phyloP scores from a whole-genome alignment of 2,113 vertebrate species.

The Cygnus buccinator region DNA sequence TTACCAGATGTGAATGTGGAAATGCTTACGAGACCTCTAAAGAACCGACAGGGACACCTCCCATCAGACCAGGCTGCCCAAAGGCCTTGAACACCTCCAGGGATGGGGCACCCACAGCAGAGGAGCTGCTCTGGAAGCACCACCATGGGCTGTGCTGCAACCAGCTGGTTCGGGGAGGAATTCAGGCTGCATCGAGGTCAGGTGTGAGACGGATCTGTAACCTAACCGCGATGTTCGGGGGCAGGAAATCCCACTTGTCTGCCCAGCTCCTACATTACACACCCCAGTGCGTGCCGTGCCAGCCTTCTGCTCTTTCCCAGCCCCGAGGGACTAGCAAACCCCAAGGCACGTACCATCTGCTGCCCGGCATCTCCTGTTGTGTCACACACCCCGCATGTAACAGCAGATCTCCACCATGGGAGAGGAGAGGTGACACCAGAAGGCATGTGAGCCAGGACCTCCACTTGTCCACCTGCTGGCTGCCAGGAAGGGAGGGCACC shows the following conservation, averaged over 20 bases:
- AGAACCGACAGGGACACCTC: neutral
- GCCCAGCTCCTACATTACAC: neutral
- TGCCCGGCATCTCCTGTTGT: neutral
- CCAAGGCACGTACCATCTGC: neutral
- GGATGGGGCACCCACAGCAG: too few relatives aligned
- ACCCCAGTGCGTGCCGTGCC: neutral
- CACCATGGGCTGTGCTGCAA: rapidly evolving
- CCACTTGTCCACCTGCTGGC: neutral
- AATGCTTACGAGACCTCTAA: neutral
- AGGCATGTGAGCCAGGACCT: neutral
- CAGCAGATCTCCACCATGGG: neutral
- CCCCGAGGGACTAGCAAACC: neutral
- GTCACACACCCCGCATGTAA: neutral
- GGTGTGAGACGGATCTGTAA: neutral
- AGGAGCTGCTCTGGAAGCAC: too few relatives aligned
- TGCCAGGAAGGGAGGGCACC: neutral
- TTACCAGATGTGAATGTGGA: neutral
- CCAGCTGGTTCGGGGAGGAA: neutral
- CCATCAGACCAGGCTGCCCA: too few relatives aligned
- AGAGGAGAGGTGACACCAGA: neutral
- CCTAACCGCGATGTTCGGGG: neutral
- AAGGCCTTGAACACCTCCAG: too few relatives aligned
- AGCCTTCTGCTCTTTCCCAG: neutral
- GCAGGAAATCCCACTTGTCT: neutral
- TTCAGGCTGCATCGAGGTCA: neutral